These are phyloP conservation scores for Pocillopora verrucosa DNA, from an alignment of 64 coral and sea anemone genomes.

Conservation along the genomic window DNA sequence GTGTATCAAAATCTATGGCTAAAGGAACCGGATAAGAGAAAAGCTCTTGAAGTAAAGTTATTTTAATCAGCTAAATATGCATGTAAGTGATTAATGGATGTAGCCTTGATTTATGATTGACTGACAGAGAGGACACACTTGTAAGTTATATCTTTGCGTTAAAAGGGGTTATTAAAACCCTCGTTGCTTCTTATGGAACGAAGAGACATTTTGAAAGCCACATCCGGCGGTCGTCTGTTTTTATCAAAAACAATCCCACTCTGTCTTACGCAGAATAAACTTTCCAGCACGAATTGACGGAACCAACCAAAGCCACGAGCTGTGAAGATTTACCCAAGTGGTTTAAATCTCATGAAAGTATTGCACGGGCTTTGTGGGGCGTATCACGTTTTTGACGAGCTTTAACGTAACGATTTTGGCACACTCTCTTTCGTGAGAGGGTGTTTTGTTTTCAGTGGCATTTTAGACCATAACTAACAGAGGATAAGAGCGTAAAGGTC, in stretches of 20 bases:
- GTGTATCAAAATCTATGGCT: not conserved
- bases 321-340: not conserved
- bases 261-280: constrained; percentile 30
- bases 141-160: constrained; percentile 37
- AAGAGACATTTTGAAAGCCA: constrained; percentile 42
- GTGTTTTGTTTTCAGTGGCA: constrained; percentile 37
- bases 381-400: not conserved
- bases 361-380: not conserved
- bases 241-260: constrained; percentile 3
- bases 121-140: constrained; percentile 2
- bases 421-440: constrained; percentile 39
- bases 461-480: constrained; percentile 27
- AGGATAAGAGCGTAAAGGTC: constrained; percentile 34
- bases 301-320: not conserved
- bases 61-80: not conserved
- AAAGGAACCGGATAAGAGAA: not conserved
- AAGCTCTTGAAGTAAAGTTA: not conserved
- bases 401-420: not conserved
- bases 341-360: not conserved
- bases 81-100: not conserved
- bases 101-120: not conserved
- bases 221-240: constrained; percentile 36
- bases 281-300: constrained; percentile 29
- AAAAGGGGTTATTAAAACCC: constrained; percentile 26
- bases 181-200: constrained; percentile 1